phyloP scores from a whole-genome alignment of 2,113 vertebrate species.

The Conger conger region DNA sequence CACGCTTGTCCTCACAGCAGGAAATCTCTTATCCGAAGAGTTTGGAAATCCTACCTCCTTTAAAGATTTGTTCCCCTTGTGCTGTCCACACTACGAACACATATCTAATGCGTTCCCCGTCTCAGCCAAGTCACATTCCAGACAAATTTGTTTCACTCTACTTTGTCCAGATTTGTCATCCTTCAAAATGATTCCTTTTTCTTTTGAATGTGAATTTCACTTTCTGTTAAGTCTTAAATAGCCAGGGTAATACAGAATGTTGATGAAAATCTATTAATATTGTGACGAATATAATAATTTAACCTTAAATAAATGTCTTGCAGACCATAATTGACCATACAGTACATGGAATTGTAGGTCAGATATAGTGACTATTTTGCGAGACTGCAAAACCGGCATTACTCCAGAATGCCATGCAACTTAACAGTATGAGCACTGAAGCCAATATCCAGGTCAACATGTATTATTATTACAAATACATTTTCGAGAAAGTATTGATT shows the following conservation, averaged over 20 bases:
- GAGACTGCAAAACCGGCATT: too few relatives aligned
- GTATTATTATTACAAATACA: background rate
- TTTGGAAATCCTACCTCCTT: constrained; percentile 26
- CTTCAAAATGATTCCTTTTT: background rate
- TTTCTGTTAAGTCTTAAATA: background rate
- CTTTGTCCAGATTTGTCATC: background rate
- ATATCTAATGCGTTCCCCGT: background rate
- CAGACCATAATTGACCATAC: too few relatives aligned
- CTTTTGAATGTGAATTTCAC: background rate
- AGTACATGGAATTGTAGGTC: too few relatives aligned
- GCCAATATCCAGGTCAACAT: too few relatives aligned
- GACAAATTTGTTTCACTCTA: background rate
- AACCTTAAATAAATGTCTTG: too few relatives aligned
- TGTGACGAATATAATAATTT: too few relatives aligned
- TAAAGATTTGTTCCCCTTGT: constrained; percentile 25
- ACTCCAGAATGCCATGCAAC: too few relatives aligned
- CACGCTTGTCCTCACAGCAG: constrained; percentile 30
- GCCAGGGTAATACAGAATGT: too few relatives aligned
- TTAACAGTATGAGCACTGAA: too few relatives aligned
- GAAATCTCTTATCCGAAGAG: constrained; percentile 20
- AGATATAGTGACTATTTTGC: too few relatives aligned
- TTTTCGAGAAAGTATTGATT: background rate
- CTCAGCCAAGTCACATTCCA: background rate
- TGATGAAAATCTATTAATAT: too few relatives aligned
- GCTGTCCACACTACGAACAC: constrained; percentile 22